Conservation (phyloP, 2,113 vertebrate genomes). For the Scomber japonicus region DNA sequence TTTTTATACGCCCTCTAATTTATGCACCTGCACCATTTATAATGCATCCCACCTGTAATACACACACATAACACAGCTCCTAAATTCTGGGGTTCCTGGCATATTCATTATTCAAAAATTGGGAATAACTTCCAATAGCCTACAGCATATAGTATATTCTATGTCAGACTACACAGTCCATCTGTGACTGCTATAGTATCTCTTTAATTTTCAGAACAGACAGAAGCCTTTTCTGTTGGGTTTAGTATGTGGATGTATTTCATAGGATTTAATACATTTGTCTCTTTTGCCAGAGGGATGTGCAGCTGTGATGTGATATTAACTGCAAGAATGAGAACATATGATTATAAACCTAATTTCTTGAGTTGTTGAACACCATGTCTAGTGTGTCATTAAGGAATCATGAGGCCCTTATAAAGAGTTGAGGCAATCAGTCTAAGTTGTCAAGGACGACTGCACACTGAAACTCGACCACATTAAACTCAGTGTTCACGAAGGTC, state of each 20-base stretch:
- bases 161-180: slow-evolving; percentile 13
- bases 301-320: slow-evolving; percentile 5
- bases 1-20: slow-evolving; percentile 4
- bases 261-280: neutral
- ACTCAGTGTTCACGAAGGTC: slow-evolving; percentile 39
- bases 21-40: neutral
- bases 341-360: slow-evolving; percentile 32
- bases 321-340: neutral
- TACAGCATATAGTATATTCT: slow-evolving; percentile 30
- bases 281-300: neutral
- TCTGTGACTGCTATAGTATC: neutral
- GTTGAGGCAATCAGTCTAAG: neutral
- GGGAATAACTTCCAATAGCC: slow-evolving; percentile 26
- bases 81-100: neutral
- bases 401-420: slow-evolving; percentile 14
- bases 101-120: slow-evolving; percentile 56
- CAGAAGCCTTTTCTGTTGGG: neutral
- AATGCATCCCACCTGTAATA: slow-evolving; percentile 16
- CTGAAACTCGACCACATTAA: slow-evolving; percentile 43
- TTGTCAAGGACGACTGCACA: slow-evolving; percentile 36
- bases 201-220: neutral
- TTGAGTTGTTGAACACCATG: neutral
- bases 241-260: slow-evolving; percentile 2
- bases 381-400: slow-evolving; percentile 16
- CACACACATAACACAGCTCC: slow-evolving; percentile 13